These are phyloP conservation scores for Agriopis marginaria DNA, from an alignment of 2,888 invertebrate genomes.

Conservation along the genomic window DNA sequence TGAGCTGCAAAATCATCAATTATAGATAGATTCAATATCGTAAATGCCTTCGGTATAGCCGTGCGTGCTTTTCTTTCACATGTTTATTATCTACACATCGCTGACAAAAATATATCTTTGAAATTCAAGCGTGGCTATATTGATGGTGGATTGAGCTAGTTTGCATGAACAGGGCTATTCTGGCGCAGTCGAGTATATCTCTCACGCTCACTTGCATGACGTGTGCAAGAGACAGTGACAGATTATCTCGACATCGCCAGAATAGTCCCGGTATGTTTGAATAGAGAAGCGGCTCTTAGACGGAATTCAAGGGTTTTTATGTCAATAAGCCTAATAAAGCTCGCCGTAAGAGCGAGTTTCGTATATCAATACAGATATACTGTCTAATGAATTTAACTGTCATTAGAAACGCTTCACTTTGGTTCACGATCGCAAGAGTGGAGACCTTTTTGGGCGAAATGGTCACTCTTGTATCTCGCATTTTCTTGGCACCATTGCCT, in stretches of 20 bases:
- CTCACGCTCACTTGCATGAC: background rate
- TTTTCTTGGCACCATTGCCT: slow-evolving; percentile 8
- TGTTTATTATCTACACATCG: slow-evolving; percentile 3
- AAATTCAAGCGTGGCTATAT: background rate
- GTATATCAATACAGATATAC: slow-evolving; percentile 13
- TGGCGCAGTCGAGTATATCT: background rate
- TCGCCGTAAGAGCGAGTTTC: slow-evolving; percentile 4
- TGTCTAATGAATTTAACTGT: slow-evolving; percentile 13
- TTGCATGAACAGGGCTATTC: slow-evolving; percentile 4
- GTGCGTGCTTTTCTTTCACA: background rate
- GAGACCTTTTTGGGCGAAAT: background rate
- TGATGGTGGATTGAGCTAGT: slow-evolving; percentile 1
- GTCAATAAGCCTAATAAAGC: background rate
- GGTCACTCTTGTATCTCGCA: background rate
- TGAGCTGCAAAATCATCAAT: slow-evolving; percentile 6
- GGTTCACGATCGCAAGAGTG: background rate
- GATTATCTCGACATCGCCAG: background rate
- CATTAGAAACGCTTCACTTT: background rate
- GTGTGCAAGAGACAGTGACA: background rate
- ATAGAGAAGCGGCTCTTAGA: slow-evolving; percentile 6
- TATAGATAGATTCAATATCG: slow-evolving; percentile 12
- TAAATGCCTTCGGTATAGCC: background rate
- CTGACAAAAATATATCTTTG: background rate
- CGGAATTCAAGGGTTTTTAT: slow-evolving; percentile 10
- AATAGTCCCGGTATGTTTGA: slow-evolving; percentile 1